Percentiles rank a stretch among this genome's conserved stretches.
Evolutionary conservation across 2,888 invertebrate species (phyloP).

Genomic region (Chymomyza procnemis): DNA sequence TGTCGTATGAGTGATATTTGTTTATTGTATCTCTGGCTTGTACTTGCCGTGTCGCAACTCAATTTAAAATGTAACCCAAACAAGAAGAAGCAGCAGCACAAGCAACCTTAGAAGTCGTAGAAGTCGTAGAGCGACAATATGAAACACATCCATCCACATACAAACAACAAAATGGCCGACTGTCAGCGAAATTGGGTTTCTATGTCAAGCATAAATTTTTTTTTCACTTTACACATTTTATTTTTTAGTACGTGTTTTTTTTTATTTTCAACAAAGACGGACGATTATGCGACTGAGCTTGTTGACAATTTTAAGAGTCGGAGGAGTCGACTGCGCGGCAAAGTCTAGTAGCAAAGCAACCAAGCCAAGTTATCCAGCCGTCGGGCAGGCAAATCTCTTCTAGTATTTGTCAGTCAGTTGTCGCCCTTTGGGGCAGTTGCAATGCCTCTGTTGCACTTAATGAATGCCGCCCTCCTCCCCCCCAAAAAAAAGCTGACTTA

Average conservation of each 20-base stretch:
- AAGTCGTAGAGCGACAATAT: slow-evolving; percentile 21
- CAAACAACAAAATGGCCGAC: slow-evolving; percentile 55
- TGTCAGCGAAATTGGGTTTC: slow-evolving; percentile 69
- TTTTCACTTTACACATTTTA: slow-evolving; percentile 13
- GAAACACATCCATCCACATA: slow-evolving; percentile 20
- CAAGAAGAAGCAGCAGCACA: not conserved
- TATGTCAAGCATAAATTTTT: slow-evolving; percentile 71
- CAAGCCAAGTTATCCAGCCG: not conserved
- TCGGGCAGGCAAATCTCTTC: not conserved
- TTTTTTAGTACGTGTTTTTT: too few species aligned
- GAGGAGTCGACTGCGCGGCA: too few species aligned
- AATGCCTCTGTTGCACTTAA: slow-evolving; percentile 44
- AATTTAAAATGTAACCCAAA: slow-evolving; percentile 36
- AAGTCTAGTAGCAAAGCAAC: not conserved
- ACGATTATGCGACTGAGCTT: slow-evolving; percentile 49
- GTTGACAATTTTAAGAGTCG: slow-evolving; percentile 34
- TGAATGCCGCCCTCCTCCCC: slow-evolving; percentile 48
- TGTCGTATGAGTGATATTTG: slow-evolving; percentile 48
- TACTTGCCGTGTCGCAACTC: slow-evolving; percentile 45
- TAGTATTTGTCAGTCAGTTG: slow-evolving; percentile 4
- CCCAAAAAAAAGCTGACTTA: not conserved
- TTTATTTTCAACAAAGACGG: slow-evolving; percentile 40
- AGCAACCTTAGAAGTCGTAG: not conserved
- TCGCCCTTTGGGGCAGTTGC: slow-evolving; percentile 6
- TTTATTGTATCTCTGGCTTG: slow-evolving; percentile 8